Evolutionary conservation across 1,140 invertebrate species (phyloP), one percentile per base, ranked within the genome.

Genomic region (Brachionus koreanus): DNA sequence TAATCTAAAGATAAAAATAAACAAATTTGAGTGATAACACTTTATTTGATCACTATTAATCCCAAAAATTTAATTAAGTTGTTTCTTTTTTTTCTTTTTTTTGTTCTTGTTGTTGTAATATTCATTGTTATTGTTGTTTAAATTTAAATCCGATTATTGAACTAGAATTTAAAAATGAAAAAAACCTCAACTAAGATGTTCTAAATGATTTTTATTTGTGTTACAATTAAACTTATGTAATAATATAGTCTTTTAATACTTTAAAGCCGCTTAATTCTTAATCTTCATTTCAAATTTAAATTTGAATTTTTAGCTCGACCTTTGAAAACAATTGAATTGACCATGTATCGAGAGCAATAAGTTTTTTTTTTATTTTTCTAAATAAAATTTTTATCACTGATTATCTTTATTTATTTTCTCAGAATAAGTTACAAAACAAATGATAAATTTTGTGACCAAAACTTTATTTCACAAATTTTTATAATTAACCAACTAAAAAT

Each of bases 141-240:
- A 37, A 69, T 69, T 69, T 69, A 69, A 69, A 69, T 69, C 65
- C 65, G 65, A 69, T 69, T 69, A 69, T 69, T 69, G 65, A 69
- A 69, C 65, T 39, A 69, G 37, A 39, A 39, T 39, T 69, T 65
- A 1, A 16, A 63, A 63, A 3, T 25, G 12, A 65, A 65, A 69
- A 69, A 39, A 69, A 37, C 6, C 35, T 37, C 33, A 19, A 69
- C 9, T 69, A 69, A 69, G 37, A 69, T 69, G 65, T 39, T 39
- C 6, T 39, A 39, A 39, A 69, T 13, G 29, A 39, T 39, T n/a
- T 67, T 69, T 69, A 39, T 69, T 69, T 37, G 29, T 69, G 35
- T 39, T 69, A 39, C 6, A 69, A 39, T 39, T n/a, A 65, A 33
- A 33, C n/a, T 65, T 33, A 65, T 65, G 63, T 57, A 57, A 57